Base-by-base conservation (phyloP, 64 coral and sea anemone genomes). In the Porites lutea region DNA sequence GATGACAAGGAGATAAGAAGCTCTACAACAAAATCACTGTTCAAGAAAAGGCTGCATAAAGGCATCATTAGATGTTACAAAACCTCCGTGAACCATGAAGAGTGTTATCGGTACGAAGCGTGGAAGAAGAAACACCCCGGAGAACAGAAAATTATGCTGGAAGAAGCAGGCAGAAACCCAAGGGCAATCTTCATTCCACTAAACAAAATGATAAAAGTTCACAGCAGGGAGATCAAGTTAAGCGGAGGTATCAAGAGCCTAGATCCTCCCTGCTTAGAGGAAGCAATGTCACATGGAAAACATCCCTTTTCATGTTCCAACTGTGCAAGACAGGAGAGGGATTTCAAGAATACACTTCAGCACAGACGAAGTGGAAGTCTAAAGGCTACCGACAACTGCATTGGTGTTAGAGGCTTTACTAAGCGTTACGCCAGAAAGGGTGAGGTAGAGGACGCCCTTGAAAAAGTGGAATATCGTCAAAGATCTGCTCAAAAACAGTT, bases 211-310 rank as follows among this genome's bases (percentile, higher is more conserved):
- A 45, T 83, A 74, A 77, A 37, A 66, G 71, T 86, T 20, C 27
- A 86, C 53, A 71, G 90, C 18, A 87, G 77, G 5, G 61, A 55
- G 13, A 88, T 93, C 51, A 43, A 37, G 18, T 46, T 86, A 52
- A 62, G 12, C 50, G 83, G 91, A 46, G 84, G 84, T 11, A 88
- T 93, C 83, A 93, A 93, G 59, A 93, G 75, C 59, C 73, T 88
- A 52, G 57, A 89, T 64, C 84, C 91, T 23, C 74, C 65, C 2
- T 76, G 92, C 60, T 71, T 59, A 88, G 91, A 67, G 13, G 12
- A 60, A 6, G 90, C 90, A 23, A 59, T 14, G 48, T 13, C 80
- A 4, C 15, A 48, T 47, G 81, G 80, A 3, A 71, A 92, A 52
- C 27, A 92, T 87, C 84, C 84, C 4, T 88, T 80, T 13, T 80